Base-by-base conservation (phyloP, 2,888 invertebrate species). In the Emmelina monodactyla region DNA sequence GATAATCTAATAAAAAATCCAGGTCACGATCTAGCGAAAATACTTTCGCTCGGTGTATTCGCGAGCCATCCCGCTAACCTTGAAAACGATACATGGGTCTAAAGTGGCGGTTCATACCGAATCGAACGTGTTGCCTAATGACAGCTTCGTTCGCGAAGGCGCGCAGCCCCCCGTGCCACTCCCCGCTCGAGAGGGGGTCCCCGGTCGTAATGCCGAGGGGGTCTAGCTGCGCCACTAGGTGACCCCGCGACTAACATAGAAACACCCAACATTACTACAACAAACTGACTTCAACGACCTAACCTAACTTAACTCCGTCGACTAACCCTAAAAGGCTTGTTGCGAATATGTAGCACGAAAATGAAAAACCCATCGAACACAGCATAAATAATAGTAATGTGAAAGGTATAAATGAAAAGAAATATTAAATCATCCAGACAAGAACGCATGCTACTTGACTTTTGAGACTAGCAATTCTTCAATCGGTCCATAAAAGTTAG, bases 171-270 rank as follows among this genome's bases (percentile, higher is more conserved):
- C 76, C 73, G 50, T 73, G 75, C 73, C 76, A 73, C 55, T 78
- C 72, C 55, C 68, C 63, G 58, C 72, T 72, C 47, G 73, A 72
- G 39, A 64, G 67, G 53, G 83, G 83, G 67, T 86, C 86, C 53
- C 86, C 85, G 70, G 86, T 87, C 69, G 86, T 85, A 75, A 97
- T 94, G 79, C 90, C 92, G 76, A 97, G 84, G 43, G 97, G 96
- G 81, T 97, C 96, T 81, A 96, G 83, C 62, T 91, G 89, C 58
- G 95, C 92, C 63, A 92, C 90, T 76, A 94, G 88, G 82, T 96
- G 95, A 64, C 95, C 96, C 66, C 94, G 89, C 53, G 92, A 89
- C 94, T 95, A 83, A 51, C 54, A 53, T 59, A 56, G 53, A 47
- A 39, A 51, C 53, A 55, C n/a, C n/a, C n/a, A n/a, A 55, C 49